Base-by-base conservation (phyloP, 2,113 vertebrate genomes). In the Drymodes brunneopygia region DNA sequence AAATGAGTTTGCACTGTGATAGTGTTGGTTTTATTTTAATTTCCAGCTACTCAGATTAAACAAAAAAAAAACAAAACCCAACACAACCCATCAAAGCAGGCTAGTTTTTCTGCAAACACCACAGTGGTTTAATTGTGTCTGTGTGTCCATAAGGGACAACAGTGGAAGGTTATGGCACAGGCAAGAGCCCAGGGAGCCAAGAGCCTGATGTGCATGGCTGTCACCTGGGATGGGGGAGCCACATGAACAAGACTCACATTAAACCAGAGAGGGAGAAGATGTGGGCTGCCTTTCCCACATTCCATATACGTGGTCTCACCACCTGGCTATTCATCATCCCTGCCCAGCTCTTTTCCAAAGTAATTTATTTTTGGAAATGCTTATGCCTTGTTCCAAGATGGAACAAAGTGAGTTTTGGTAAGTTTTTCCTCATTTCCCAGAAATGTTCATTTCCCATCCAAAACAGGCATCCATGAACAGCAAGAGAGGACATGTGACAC, bases 1-100 rank as follows among this genome's bases (percentile, higher is more conserved):
- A 92, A 95, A 93, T 75, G 82, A 75, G 65, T 42, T 36, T 92
- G 51, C 64, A 60, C 56, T 66, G 60, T 62, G 78, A 75, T 4
- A 61, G 45, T 28, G 50, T 75, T 93, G 17, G 7, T 42, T 92
- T 90, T 58, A 51, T 72, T 94, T 86, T 72, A 60, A 85, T 86
- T 91, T 60, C 71, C 28, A 90, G 74, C 23, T 71, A 75, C 54
- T 81, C 62, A 62, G n/a, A 60, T 38, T 24, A 20, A 80, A 53
- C 2, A 56, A 65, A 84, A 60, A 11, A 36, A 35, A n/a, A n/a
- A n/a, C n/a, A n/a, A 18, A 8, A 0, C 7, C 19, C 45, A 13
- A 11, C 58, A 57, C 18, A 40, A 9, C 12, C 29, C 22, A 66
- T 4, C 25, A 31, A 54, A 85, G 77, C 0, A 0, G 9, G 10